A percentile compares a stretch with the other conserved stretches of the same genome.
Conservation (phyloP, 1,140 invertebrate genomes). For the Musca vetustissima region DNA sequence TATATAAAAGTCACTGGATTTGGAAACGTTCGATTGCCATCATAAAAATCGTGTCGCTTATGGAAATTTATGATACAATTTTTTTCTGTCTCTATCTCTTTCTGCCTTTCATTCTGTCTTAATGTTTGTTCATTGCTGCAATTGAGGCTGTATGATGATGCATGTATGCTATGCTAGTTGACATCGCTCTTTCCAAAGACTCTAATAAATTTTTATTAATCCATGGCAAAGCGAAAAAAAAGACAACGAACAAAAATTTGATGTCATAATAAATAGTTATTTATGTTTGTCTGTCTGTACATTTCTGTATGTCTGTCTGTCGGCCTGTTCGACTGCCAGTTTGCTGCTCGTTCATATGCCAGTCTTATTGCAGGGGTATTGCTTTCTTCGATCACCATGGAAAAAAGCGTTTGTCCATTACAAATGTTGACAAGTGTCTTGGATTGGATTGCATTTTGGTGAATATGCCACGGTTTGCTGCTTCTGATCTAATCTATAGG, state of each 20-base stretch:
- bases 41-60: no score
- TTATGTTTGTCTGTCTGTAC: slow-evolving; percentile 6
- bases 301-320: background rate
- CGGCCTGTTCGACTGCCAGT: background rate
- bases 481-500: background rate
- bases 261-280: slow-evolving; percentile 23
- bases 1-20: background rate
- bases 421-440: slow-evolving; percentile 19
- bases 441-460: background rate
- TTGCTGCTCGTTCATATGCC: background rate
- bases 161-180: no score
- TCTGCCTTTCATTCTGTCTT: no score
- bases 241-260: background rate
- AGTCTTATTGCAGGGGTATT: no score
- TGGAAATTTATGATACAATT: slow-evolving; percentile 17
- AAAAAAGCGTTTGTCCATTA: no score
- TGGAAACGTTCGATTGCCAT: background rate
- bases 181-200: no score
- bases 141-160: background rate
- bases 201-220: slow-evolving; percentile 22
- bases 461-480: background rate
- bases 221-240: background rate
- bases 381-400: no score
- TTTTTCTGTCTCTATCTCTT: no score
- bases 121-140: background rate